Conservation (phyloP, 2,888 invertebrate genomes). For the Lycaena phlaeas region DNA sequence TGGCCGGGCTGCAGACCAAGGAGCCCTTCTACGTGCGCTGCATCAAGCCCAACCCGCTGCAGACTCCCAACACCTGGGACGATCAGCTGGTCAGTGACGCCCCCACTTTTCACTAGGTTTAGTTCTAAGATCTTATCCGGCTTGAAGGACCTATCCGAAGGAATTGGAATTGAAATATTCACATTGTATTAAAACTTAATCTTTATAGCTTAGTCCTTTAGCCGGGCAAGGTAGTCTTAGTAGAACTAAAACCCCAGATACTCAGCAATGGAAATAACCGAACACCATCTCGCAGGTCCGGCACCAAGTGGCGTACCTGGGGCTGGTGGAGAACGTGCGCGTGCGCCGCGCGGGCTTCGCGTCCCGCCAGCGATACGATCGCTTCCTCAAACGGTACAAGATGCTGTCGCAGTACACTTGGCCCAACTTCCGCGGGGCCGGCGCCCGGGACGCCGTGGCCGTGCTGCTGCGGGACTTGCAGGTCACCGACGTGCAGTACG, state of each 20-base stretch:
- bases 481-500: conserved; percentile 90
- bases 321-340: conserved; percentile 94
- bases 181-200: too few relatives aligned
- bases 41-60: conserved; percentile 96
- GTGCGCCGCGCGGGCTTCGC: conserved; percentile 98
- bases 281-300: conserved; percentile 62
- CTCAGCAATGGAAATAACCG: too few relatives aligned
- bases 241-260: too few relatives aligned
- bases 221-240: too few relatives aligned
- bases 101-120: too few relatives aligned
- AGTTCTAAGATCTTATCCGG: too few relatives aligned
- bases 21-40: conserved; percentile 98
- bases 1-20: conserved; percentile 89
- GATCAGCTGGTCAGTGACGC: conserved; percentile 80
- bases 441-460: conserved; percentile 86
- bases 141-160: too few relatives aligned
- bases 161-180: too few relatives aligned
- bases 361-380: conserved; percentile 93
- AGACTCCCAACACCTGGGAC: conserved; percentile 90
- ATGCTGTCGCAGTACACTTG: conserved; percentile 96
- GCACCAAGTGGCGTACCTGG: conserved; percentile 88
- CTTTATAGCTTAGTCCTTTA: too few relatives aligned
- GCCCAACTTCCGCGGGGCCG: conserved; percentile 92
- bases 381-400: conserved; percentile 96
- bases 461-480: conserved; percentile 87